These are phyloP conservation scores for Pectinophora gossypiella DNA, from an alignment of 1,140 invertebrate species.

Conservation along the genomic window DNA sequence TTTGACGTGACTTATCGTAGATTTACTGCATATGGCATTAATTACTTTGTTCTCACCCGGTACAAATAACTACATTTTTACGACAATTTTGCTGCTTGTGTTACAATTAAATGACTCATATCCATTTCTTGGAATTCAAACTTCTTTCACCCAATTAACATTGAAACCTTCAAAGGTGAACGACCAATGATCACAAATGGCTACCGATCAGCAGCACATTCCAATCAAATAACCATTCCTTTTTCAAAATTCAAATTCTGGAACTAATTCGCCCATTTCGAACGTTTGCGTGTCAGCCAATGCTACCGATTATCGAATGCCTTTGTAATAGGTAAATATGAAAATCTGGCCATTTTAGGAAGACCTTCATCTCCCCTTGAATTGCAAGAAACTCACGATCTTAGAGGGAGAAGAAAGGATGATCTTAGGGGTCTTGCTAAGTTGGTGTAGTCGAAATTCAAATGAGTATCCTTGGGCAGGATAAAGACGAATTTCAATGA, in stretches of 20 bases:
- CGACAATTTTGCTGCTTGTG: too few relatives aligned
- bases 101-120: too few relatives aligned
- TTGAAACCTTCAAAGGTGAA: neutral
- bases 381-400: too few relatives aligned
- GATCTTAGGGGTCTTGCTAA: neutral
- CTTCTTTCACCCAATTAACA: too few relatives aligned
- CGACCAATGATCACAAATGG: neutral
- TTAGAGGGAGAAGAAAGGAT: neutral
- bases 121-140: too few relatives aligned
- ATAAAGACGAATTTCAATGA: neutral
- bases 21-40: too few relatives aligned
- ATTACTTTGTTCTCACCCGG: too few relatives aligned
- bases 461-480: neutral
- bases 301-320: constrained; percentile 42
- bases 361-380: neutral
- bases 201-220: constrained; percentile 38
- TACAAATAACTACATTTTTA: too few relatives aligned
- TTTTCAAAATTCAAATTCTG: constrained; percentile 15
- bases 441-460: neutral
- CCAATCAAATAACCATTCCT: constrained; percentile 31
- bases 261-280: constrained; percentile 20
- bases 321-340: constrained; percentile 1
- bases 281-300: constrained; percentile 36
- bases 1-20: too few relatives aligned
- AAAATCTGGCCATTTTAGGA: neutral